Evolutionary conservation across 53 echinoderm and acorn worm genomes (phyloP), one percentile per base, ranked within the genome.

Genomic region (Echinarachnius parma): DNA sequence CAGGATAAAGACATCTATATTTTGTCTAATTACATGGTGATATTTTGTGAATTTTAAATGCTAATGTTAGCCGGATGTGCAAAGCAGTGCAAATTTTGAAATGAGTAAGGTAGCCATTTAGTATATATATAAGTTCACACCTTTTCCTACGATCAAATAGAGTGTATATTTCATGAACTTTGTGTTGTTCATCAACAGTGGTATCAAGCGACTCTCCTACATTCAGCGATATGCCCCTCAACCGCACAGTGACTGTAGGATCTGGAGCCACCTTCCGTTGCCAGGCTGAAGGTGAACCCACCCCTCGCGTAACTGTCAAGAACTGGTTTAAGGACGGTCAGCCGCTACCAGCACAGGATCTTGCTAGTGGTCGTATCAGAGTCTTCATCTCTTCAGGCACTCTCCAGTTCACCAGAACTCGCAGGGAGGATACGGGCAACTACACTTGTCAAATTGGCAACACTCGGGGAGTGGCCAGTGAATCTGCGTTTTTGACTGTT

Each of bases 291-390:
- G 98, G 88, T 1, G 67, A 61, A n/a, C 87, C 76, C 31, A 74
- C 85, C 10, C 98, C 91, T 0, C 33, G 60, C 11, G 80, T 98
- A 31, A 98, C 88, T 2, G 60, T 76, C 22, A 60, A 69, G 28
- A 98, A 72, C 60, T 98, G 98, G 98, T 60, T 77, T 26, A 91
- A 91, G 65, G 72, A 98, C 39, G 88, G 88, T n/a, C 21, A 66
- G 46, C 91, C 98, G 8, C 61, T 98, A 8, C 20, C 82, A 21
- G 63, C 45, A 21, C 77, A 11, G 18, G 86, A 87, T 33, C 59
- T 90, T 34, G 74, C 62, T 18, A 87, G 74, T 32, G 80, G 83
- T n/a, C 82, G 91, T 8, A 48, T 98, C 11, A 60, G 19, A 21
- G 81, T 82, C 22, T 69, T 62, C 26, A 65, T 70, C 55, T 56